Base-by-base conservation (phyloP, 1,140 invertebrate species). In the Planococcus citri region DNA sequence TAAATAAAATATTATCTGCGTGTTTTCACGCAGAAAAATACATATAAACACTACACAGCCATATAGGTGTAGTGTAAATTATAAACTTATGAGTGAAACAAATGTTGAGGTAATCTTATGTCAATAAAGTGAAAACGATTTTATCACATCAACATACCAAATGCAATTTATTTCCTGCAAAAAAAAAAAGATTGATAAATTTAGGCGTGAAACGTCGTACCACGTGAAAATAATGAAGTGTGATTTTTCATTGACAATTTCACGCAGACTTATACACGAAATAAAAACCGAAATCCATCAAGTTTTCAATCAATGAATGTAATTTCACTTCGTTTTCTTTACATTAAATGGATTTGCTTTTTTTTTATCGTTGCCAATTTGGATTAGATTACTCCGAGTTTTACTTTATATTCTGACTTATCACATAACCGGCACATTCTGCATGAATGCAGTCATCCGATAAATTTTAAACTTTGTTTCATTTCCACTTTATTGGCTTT, bases 391-490 rank as follows among this genome's bases (percentile, higher is more conserved):
- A 64, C 17, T 64, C 2, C 10, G 10, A 64, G 60, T 17, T 25
- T 25, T 64, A 64, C 25, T 64, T 64, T 64, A 64, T 64, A 64
- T 64, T 64, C 60, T 10, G 22, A 27, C 60, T 64, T 64, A 64
- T 64, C 60, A 25, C 25, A 64, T 64, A 64, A 64, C 60, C 60
- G 60, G 60, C 60, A 64, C 60, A 10, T 64, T 64, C 60, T 64
- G 25, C 60, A 27, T 27, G 60, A 25, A 64, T 64, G 22, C 60
- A 64, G 60, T 64, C 60, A 64, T 17, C 60, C 60, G 60, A 64
- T 64, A 64, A 64, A 64, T 64, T 64, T 64, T 64, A 64, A 64
- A 64, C 60, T 64, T 64, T 25, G 60, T 64, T 64, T 64, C 60
- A 64, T 64, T 64, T 64, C 60, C 25, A 27, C 60, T 64, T 64